A percentile compares a stretch with the other conserved stretches of the same genome.
These are phyloP conservation scores for Acropora tenuis DNA, from an alignment of 64 coral and sea anemone species.

Conservation along the genomic window DNA sequence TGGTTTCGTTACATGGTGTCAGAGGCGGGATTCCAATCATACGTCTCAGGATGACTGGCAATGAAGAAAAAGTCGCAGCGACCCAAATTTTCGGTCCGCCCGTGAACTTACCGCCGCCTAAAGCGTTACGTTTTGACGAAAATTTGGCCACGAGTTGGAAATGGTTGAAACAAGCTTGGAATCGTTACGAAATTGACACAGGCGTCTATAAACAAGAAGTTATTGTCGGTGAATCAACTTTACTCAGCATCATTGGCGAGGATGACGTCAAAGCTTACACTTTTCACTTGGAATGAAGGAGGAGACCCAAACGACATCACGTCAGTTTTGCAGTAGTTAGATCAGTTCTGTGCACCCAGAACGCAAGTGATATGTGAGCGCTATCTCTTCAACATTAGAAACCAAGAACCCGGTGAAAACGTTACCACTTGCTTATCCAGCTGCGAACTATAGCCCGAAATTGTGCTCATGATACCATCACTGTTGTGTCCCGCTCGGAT, in stretches of 20 bases:
- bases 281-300: neutral
- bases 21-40: neutral
- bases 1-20: neutral
- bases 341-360: neutral
- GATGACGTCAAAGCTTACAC: conserved; percentile 34
- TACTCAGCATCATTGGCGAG: conserved; percentile 8
- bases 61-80: neutral
- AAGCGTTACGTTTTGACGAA: too few species aligned
- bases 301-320: conserved; percentile 15
- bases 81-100: neutral
- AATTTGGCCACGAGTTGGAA: neutral
- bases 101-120: neutral
- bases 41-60: neutral
- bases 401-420: neutral
- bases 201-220: conserved; percentile 18
- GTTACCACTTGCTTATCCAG: neutral
- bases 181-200: conserved; percentile 11
- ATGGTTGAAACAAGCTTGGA: conserved; percentile 28
- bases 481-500: too few species aligned
- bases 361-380: neutral
- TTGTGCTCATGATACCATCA: too few species aligned
- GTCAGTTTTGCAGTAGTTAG: neutral
- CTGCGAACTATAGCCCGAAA: neutral
- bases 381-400: neutral
- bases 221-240: conserved; percentile 5